Base-by-base conservation (phyloP, 2,797 vertebrate genomes). In the Anomalospiza imberbis region DNA sequence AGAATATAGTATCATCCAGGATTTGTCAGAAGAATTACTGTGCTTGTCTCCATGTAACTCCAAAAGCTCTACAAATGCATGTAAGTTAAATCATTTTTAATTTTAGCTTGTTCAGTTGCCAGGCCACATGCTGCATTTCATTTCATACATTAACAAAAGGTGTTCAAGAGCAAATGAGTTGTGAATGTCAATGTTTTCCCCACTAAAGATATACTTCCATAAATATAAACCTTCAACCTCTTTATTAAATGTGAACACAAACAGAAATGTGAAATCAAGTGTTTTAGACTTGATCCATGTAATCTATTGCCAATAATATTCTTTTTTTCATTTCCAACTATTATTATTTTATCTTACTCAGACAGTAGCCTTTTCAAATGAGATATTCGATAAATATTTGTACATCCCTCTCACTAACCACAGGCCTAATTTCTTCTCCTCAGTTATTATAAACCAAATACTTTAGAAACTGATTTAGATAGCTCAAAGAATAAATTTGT, bases 81-180 rank as follows among this genome's bases (percentile, higher is more conserved):
- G 2, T 7, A 84, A 86, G 55, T 85, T 71, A 84, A 88, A 87
- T 61, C 0, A 25, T 73, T 93, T 81, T 88, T 72, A 63, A 85
- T 80, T 94, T 79, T 61, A 88, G 24, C 44, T 72, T 71, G 38
- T 73, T 90, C 67, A 57, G 16, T 82, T 94, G 67, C 18, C 7
- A 89, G 74, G 67, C 53, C 77, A 60, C 70, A 74, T 50, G 24
- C 77, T 45, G 45, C 40, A 71, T 74, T 94, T 81, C 42, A 85
- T 91, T 89, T 82, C n/a, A 36, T 62, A 85, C n/a, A 70, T 93
- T 88, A 94, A 88, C 72, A 86, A 94, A 91, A 94, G 86, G 84
- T 93, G 78, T 87, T 94, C 85, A 89, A 81, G 66, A 94, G 47
- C 48, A 91, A 95, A 82, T 72, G 84, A 88, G 54, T 74, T 92